These are phyloP conservation scores for Crenuchus spilurus DNA, from an alignment of 2,797 vertebrate genomes.

Conservation along the genomic window DNA sequence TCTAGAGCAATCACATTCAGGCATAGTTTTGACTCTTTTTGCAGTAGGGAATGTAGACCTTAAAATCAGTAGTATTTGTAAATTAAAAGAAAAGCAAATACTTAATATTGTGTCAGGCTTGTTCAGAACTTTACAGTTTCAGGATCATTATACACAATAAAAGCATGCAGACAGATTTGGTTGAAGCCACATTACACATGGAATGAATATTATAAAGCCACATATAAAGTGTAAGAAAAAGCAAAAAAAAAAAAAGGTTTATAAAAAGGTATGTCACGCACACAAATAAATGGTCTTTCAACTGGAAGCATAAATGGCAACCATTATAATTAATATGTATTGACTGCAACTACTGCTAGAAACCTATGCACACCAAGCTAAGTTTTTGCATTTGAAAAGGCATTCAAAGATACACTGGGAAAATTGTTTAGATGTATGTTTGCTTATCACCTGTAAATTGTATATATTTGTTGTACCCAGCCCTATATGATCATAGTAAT, in stretches of 20 bases:
- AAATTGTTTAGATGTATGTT: no score
- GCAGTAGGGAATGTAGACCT: no score
- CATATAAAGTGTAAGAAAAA: background rate
- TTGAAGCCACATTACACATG: no score
- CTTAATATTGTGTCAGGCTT: background rate
- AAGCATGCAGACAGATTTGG: background rate
- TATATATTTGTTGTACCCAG: no score
- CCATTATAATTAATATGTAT: background rate
- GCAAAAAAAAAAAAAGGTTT: background rate
- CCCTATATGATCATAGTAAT: no score
- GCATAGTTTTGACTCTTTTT: background rate
- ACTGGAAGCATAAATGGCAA: background rate
- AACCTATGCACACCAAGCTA: background rate
- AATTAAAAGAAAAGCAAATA: background rate
- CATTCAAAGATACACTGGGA: no score
- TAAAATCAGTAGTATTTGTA: background rate
- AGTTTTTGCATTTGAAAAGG: no score
- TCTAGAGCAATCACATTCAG: slow-evolving; percentile 9
- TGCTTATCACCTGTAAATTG: no score
- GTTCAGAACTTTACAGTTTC: background rate
- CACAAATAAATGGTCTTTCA: background rate
- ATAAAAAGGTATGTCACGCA: background rate
- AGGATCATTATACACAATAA: background rate
- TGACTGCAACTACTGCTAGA: no score
- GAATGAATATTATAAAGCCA: background rate